Conservation (phyloP, 1,140 invertebrate species). For the Rhagoletis pomonella region DNA sequence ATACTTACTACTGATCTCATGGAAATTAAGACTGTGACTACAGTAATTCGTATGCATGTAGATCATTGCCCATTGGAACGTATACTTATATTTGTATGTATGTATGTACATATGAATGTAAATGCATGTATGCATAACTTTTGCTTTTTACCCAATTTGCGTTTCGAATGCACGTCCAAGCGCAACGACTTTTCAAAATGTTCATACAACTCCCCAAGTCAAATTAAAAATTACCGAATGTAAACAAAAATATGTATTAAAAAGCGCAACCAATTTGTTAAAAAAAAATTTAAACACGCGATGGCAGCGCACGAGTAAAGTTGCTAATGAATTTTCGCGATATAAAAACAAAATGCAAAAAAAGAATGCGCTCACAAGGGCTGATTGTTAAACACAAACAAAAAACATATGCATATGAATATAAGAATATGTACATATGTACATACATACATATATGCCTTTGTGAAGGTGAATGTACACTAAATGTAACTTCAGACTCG, state of each 20-base stretch:
- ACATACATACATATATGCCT: neutral
- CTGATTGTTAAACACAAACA: neutral
- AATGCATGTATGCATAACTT: neutral
- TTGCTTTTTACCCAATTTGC: neutral
- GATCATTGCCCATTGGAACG: neutral
- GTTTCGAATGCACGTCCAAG: neutral
- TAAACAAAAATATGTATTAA: neutral
- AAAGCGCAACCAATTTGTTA: neutral
- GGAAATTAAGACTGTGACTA: neutral
- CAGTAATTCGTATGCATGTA: neutral
- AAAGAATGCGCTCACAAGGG: neutral
- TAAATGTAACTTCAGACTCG: neutral
- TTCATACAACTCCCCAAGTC: neutral
- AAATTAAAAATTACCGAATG: conserved; percentile 3
- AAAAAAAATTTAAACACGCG: conserved; percentile 10
- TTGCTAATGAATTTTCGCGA: conserved; percentile 1
- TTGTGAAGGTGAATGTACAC: neutral
- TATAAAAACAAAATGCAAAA: neutral
- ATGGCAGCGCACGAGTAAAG: neutral
- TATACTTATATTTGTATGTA: neutral
- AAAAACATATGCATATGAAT: neutral
- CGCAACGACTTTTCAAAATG: neutral
- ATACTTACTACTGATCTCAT: neutral
- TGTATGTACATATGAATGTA: neutral
- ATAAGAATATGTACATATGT: neutral